Evolutionary conservation across 2,113 vertebrate species (phyloP).

Genomic region (Notechis scutatus): DNA sequence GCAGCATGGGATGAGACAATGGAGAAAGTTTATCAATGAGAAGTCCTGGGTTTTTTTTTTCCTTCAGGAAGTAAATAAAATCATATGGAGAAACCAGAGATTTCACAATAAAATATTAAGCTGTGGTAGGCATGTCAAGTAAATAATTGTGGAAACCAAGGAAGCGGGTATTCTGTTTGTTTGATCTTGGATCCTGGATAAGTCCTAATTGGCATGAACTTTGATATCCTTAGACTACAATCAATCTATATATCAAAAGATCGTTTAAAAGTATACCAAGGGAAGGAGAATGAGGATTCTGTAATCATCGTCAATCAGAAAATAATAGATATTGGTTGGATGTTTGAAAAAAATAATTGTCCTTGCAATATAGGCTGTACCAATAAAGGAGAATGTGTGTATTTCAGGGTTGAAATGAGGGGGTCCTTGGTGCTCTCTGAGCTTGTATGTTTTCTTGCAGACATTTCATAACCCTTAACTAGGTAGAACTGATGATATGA

Average conservation of each 20-base stretch:
- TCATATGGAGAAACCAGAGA: background rate
- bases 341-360: background rate
- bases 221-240: background rate
- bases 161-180: background rate
- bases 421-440: no score
- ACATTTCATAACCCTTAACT: no score
- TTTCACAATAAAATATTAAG: background rate
- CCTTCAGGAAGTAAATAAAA: background rate
- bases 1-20: fast-evolving
- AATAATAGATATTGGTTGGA: background rate
- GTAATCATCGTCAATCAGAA: background rate
- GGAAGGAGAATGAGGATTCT: background rate
- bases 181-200: background rate
- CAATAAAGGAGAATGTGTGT: no score
- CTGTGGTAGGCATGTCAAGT: background rate
- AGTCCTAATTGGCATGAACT: background rate
- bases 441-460: no score
- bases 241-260: background rate
- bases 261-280: background rate
- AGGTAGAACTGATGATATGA: no score
- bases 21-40: background rate
- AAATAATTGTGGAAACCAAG: background rate
- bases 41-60: background rate
- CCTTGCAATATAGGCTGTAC: background rate
- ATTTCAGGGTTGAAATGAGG: no score